phyloP scores from a whole-genome alignment of 2,113 vertebrate species.

The Crotalus helleri region DNA sequence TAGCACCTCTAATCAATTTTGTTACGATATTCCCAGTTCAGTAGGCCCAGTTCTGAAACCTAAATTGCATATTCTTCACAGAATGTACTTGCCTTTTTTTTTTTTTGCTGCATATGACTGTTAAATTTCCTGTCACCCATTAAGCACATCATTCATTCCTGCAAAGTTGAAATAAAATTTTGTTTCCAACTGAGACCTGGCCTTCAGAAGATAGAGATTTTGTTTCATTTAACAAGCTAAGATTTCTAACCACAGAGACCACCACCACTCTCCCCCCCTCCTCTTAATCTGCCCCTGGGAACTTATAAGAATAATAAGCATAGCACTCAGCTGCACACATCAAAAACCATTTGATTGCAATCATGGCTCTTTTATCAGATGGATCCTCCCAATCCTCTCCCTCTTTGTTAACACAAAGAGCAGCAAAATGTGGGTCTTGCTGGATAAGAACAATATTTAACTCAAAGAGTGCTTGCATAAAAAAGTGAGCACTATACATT shows the following conservation, averaged over 20 bases:
- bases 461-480: neutral
- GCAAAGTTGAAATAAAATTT: slow-evolving; percentile 55
- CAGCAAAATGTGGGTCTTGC: neutral
- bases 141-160: slow-evolving; percentile 54
- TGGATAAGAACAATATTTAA: neutral
- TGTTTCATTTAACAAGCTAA: slow-evolving; percentile 58
- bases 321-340: slow-evolving; percentile 54
- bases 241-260: slow-evolving; percentile 52
- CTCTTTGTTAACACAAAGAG: neutral
- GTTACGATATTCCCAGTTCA: slow-evolving; percentile 24
- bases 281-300: slow-evolving; percentile 47
- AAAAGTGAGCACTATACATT: neutral
- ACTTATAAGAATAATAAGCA: slow-evolving; percentile 55
- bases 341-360: slow-evolving; percentile 45
- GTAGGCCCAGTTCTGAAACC: slow-evolving; percentile 12
- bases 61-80: neutral
- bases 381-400: neutral
- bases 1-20: slow-evolving; percentile 5
- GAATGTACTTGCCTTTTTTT: slow-evolving; percentile 12
- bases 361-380: slow-evolving; percentile 54
- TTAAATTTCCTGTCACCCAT: slow-evolving; percentile 54
- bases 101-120: slow-evolving; percentile 34
- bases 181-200: slow-evolving; percentile 56
- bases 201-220: slow-evolving; percentile 48
- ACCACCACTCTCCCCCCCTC: slow-evolving; percentile 1